phyloP scores from a whole-genome alignment of 2,888 invertebrate species.

The Stenurella melanura region DNA sequence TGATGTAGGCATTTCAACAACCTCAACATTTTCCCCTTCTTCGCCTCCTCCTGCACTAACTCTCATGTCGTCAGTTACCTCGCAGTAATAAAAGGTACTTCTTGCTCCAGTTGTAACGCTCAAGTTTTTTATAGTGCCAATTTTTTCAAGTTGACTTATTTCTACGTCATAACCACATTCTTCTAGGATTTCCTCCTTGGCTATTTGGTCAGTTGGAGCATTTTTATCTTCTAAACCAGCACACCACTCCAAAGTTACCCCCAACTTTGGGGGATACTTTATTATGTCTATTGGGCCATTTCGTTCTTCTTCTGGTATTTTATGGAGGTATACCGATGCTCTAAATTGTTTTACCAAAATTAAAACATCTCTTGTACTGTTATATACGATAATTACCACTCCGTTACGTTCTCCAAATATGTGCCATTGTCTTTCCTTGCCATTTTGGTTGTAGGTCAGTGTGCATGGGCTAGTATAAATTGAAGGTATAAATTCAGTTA shows the following conservation, averaged over 20 bases:
- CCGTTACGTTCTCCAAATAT: slow-evolving; percentile 87
- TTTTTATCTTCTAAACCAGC: slow-evolving; percentile 94
- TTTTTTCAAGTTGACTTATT: slow-evolving; percentile 76
- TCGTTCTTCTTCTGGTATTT: slow-evolving; percentile 75
- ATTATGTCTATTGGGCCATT: slow-evolving; percentile 75
- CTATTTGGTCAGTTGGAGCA: slow-evolving; percentile 82
- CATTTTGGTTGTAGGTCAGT: slow-evolving; percentile 83
- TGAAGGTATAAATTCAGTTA: slow-evolving; percentile 69
- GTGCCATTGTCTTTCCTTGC: slow-evolving; percentile 84
- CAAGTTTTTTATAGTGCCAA: slow-evolving; percentile 83
- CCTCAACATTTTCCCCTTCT: slow-evolving; percentile 90
- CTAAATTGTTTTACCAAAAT: slow-evolving; percentile 93
- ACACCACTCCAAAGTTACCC: slow-evolving; percentile 91
- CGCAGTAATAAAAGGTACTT: slow-evolving; percentile 89
- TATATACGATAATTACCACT: slow-evolving; percentile 88
- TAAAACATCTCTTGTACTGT: slow-evolving; percentile 82
- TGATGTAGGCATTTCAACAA: slow-evolving; percentile 85
- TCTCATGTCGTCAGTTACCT: slow-evolving; percentile 88
- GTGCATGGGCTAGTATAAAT: slow-evolving; percentile 83
- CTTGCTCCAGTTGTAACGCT: slow-evolving; percentile 85
- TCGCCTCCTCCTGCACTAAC: slow-evolving; percentile 85
- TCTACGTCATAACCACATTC: slow-evolving; percentile 94
- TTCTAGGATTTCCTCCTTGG: slow-evolving; percentile 89
- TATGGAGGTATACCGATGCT: slow-evolving; percentile 87
- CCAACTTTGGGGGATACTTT: slow-evolving; percentile 81